Conservation (phyloP, 2,797 vertebrate genomes). For the Manis pentadactyla region DNA sequence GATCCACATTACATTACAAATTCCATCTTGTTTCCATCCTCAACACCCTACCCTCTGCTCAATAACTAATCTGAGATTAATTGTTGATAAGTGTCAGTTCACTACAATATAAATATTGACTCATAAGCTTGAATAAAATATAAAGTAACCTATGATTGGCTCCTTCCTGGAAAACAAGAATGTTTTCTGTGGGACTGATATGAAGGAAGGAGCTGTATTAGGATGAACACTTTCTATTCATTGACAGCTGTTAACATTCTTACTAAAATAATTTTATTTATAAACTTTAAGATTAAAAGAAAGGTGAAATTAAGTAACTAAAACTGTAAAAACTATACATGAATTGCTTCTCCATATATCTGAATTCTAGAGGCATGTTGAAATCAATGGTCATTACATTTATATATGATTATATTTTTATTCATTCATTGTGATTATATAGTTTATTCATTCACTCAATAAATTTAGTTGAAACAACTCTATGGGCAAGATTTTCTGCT, state of each 20-base stretch:
- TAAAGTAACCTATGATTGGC: not conserved
- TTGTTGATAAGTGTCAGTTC: not conserved
- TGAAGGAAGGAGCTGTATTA: not conserved
- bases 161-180: conserved; percentile 14
- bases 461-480: not conserved
- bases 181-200: not conserved
- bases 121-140: not conserved
- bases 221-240: not conserved
- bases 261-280: conserved; percentile 19
- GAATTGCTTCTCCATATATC: not conserved
- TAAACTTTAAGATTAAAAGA: not conserved
- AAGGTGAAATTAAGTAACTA: not conserved
- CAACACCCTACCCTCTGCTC: not conserved
- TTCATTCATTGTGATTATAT: too few relatives aligned
- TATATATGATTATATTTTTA: too few relatives aligned
- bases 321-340: not conserved
- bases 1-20: not conserved
- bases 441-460: not conserved
- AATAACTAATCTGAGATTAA: not conserved
- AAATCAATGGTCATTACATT: not conserved
- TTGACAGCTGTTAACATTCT: not conserved
- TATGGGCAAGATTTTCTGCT: not conserved
- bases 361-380: not conserved
- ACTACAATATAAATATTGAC: not conserved
- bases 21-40: not conserved